Evolutionary conservation across 1,140 invertebrate genomes (phyloP).

Genomic region (Armadillidium nasatum): DNA sequence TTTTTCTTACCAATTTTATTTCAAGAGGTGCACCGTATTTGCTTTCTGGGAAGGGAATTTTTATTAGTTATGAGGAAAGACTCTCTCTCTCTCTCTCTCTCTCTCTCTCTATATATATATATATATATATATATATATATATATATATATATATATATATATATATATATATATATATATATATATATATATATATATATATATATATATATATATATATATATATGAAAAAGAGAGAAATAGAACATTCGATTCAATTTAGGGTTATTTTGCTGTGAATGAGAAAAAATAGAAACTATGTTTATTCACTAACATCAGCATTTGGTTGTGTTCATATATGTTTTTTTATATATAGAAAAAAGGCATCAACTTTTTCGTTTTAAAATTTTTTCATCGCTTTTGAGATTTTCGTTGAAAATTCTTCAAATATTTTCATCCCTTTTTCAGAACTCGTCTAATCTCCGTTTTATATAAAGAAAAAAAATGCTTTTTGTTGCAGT

Average conservation of each 20-base stretch:
- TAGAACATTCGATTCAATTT: too few relatives aligned
- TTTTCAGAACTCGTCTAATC: slow-evolving; percentile 1
- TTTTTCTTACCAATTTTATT: too few relatives aligned
- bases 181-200: slow-evolving; percentile 15
- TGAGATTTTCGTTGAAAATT: neutral
- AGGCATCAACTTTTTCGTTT: neutral
- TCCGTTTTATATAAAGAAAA: neutral
- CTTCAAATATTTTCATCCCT: neutral
- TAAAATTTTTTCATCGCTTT: neutral
- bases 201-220: slow-evolving; percentile 15
- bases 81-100: too few relatives aligned
- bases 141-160: neutral
- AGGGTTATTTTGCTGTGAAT: too few relatives aligned
- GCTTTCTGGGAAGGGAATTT: too few relatives aligned
- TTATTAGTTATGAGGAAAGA: too few relatives aligned
- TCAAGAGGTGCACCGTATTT: too few relatives aligned
- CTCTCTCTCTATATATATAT: neutral
- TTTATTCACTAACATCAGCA: neutral
- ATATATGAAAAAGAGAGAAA: neutral
- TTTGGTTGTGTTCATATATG: neutral
- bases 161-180: slow-evolving; percentile 6
- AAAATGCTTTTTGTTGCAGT: slow-evolving; percentile 13
- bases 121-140: neutral
- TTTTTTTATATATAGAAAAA: neutral
- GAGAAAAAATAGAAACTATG: neutral